Evolutionary conservation across 2,113 vertebrate species (phyloP), one percentile per base, ranked within the genome.

Genomic region (Nettapus auritus): DNA sequence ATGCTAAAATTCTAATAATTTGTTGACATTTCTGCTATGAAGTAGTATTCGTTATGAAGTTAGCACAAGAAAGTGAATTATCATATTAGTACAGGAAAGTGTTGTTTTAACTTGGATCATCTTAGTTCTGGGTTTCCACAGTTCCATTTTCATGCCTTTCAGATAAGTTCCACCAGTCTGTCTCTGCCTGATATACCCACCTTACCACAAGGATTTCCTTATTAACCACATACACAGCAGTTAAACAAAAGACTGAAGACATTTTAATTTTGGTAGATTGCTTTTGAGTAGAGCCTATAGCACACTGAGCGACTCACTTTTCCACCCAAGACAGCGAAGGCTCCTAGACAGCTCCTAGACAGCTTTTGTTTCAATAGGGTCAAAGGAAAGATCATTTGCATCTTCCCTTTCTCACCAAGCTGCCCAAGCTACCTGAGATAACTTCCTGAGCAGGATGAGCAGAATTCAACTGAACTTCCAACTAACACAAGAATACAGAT

Each of bases 241-340:
- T 2, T 26, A 82, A 38, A n/a, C 1, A 29, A 13, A 69, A 23
- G 20, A 50, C 34, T 73, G 20, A 4, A 52, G 8, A 31, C 56
- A 66, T n/a, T 46, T 52, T 40, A 0, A 0, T 15, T 87, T 71
- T 67, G 8, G 4, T 31, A 25, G 7, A 55, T 36, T 56, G 19
- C 6, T 6, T 76, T 29, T 64, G 34, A 40, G 12, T 40, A 46
- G 21, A 52, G 0, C 2, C 11, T 66, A 1, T 5, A 77, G 34
- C 3, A 6, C 4, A 26, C 4, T 74, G 13, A 2, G 9, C 36
- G 7, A 34, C 15, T 69, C 18, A 64, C 6, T 44, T 55, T 4
- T 1, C 3, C 63, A 25, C 19, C 13, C 13, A 74, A 74, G 53
- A 56, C 5, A 73, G 1, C 4, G n/a, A n/a, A n/a, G n/a, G n/a